Evolutionary conservation across 2,888 invertebrate genomes (phyloP).

Genomic region (Ectemnius cavifrons): DNA sequence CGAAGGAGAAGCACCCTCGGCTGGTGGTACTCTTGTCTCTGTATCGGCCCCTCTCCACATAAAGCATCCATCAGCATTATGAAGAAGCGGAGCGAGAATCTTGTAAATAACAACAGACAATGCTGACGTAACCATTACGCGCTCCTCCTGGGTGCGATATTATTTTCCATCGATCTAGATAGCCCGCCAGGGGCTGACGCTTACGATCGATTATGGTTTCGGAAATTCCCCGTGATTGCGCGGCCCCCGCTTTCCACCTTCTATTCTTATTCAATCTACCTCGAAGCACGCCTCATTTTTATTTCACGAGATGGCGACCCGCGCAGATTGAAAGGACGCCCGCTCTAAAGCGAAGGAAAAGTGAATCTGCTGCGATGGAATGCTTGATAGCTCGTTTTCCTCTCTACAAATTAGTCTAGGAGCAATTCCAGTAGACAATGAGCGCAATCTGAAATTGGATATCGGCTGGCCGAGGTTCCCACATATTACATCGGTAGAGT

Average conservation of each 20-base stretch:
- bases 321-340: too few species aligned
- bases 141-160: slow-evolving; percentile 37
- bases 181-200: slow-evolving; percentile 46
- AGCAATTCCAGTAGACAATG: background rate
- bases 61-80: slow-evolving; percentile 67
- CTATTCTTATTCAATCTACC: background rate
- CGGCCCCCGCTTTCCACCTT: background rate
- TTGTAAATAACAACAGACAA: slow-evolving; percentile 72
- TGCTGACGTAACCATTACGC: slow-evolving; percentile 60
- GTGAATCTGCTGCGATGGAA: too few species aligned
- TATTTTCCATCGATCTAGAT: slow-evolving; percentile 33
- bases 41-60: slow-evolving; percentile 56
- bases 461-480: slow-evolving; percentile 31
- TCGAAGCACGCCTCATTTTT: too few species aligned
- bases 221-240: slow-evolving; percentile 32
- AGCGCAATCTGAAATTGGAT: slow-evolving; percentile 1
- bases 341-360: too few species aligned
- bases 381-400: too few species aligned
- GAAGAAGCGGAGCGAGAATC: slow-evolving; percentile 53
- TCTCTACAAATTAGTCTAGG: too few species aligned
- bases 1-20: slow-evolving; percentile 37
- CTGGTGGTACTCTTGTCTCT: slow-evolving; percentile 50
- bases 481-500: slow-evolving; percentile 27
- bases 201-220: slow-evolving; percentile 64
- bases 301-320: too few species aligned